Conservation (phyloP, 2,888 invertebrate species). For the Phortica okadai region DNA sequence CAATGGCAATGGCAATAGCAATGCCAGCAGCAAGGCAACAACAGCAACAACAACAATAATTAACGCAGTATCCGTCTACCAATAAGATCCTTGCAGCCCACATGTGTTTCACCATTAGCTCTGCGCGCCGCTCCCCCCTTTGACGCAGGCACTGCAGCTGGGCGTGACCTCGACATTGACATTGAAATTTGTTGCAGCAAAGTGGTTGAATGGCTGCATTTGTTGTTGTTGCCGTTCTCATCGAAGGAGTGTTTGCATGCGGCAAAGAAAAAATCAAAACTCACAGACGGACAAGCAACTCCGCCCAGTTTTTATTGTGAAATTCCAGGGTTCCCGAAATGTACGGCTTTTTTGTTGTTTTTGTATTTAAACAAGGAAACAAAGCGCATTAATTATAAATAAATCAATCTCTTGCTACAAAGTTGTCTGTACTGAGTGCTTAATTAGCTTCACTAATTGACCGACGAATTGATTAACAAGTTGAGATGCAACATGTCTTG, state of each 20-base stretch:
- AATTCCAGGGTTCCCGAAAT: not conserved
- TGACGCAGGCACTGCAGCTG: slow-evolving; percentile 37
- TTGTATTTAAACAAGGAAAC: not conserved
- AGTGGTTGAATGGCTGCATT: slow-evolving; percentile 52
- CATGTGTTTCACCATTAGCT: not conserved
- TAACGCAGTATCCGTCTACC: slow-evolving; percentile 45
- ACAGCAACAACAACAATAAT: slow-evolving; percentile 38
- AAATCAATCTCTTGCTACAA: no score
- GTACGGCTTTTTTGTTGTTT: not conserved
- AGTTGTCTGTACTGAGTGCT: no score
- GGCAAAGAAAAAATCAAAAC: no score
- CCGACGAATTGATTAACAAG: no score
- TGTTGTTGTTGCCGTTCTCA: not conserved
- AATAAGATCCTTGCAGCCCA: slow-evolving; percentile 50
- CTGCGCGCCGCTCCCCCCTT: slow-evolving; percentile 49
- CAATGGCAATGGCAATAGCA: not conserved
- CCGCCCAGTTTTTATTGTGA: slow-evolving; percentile 18
- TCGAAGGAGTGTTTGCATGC: no score
- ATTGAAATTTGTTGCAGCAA: slow-evolving; percentile 46
- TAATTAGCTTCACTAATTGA: no score
- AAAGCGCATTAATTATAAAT: not conserved
- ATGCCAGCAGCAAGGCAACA: not conserved
- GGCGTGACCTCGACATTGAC: slow-evolving; percentile 73
- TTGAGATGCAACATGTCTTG: no score
- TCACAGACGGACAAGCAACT: not conserved